Conservation (phyloP, 2,797 vertebrate genomes). For the Arremon aurantiirostris region DNA sequence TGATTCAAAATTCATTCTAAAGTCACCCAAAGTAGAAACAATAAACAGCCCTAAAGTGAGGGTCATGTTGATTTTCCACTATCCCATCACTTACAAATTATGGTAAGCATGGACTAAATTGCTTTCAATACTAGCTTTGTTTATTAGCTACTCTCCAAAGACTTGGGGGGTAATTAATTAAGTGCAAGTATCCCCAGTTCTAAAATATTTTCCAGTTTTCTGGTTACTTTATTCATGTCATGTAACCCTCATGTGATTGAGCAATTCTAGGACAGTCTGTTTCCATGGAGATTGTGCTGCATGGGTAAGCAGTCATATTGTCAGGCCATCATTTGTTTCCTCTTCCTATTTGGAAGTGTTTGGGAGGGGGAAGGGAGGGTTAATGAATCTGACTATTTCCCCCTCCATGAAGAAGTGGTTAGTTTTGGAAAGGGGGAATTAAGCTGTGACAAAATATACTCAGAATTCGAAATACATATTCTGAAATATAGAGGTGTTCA, state of each 20-base stretch:
- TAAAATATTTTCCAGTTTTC: constrained; percentile 25
- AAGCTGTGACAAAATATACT: neutral
- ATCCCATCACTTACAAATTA: neutral
- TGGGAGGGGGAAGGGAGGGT: neutral
- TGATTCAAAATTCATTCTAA: neutral
- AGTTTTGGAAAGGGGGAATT: neutral
- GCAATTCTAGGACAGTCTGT: constrained; percentile 61
- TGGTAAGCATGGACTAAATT: neutral
- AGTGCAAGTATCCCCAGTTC: neutral
- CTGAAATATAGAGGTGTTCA: neutral
- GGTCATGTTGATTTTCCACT: neutral
- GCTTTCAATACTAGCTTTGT: neutral
- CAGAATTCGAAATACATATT: neutral
- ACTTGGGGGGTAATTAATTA: neutral
- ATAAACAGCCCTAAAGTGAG: neutral
- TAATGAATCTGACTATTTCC: neutral
- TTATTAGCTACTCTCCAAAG: neutral
- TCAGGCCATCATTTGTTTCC: constrained; percentile 50
- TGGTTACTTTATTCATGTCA: constrained; percentile 68
- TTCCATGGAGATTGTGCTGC: constrained; percentile 56
- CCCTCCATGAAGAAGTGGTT: neutral
- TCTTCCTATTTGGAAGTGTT: constrained; percentile 29
- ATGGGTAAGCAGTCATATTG: constrained; percentile 49
- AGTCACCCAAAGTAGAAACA: neutral
- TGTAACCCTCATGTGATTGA: constrained; percentile 64